Conservation (phyloP, 2,797 vertebrate species). For the Hoplostethus mediterraneus region DNA sequence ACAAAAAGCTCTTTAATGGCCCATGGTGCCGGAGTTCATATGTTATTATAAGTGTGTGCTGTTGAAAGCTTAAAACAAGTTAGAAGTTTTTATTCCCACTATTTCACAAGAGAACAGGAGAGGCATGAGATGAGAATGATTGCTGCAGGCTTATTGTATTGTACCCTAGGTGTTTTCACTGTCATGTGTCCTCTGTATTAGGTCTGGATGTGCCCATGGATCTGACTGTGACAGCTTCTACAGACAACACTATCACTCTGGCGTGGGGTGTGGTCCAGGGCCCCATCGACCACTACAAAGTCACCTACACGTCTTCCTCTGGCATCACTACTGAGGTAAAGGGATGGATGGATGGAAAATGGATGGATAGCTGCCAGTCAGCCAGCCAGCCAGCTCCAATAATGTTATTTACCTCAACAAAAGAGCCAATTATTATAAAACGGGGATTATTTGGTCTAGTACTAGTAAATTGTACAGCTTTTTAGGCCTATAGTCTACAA, state of each 20-base stretch:
- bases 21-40: not conserved
- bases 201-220: conserved; percentile 94
- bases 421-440: no score
- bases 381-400: no score
- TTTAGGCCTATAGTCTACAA: no score
- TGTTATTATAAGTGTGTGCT: not conserved
- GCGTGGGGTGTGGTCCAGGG: conserved; percentile 92
- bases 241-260: conserved; percentile 94
- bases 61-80: conserved; percentile 21
- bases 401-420: no score
- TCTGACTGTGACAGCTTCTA: conserved; percentile 93
- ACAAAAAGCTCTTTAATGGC: conserved; percentile 13
- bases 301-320: conserved; percentile 92
- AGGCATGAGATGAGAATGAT: conserved; percentile 12
- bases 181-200: conserved; percentile 34
- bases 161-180: not conserved
- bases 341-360: not conserved
- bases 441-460: no score
- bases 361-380: not conserved
- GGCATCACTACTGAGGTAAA: conserved; percentile 89
- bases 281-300: conserved; percentile 95
- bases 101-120: not conserved
- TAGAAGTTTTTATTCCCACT: not conserved
- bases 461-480: no score
- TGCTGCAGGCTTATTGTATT: not conserved